Conservation (phyloP, 37 sponge, comb jelly and placozoan genomes). For the Geodia barretti region DNA sequence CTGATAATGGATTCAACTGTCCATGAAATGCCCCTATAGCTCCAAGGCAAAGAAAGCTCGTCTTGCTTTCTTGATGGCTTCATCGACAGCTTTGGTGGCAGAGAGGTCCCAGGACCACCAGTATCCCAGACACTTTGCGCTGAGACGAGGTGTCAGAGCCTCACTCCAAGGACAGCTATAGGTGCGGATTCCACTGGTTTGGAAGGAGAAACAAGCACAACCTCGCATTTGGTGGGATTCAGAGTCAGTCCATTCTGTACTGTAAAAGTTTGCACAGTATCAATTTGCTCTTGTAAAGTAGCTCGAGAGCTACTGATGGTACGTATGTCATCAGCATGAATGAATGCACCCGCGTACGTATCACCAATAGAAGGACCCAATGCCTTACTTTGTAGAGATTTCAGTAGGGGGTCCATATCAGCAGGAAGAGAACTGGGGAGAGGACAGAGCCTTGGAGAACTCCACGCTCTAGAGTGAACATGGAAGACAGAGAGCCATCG, state of each 20-base stretch:
- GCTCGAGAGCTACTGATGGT: not conserved
- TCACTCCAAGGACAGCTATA: not conserved
- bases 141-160: not conserved
- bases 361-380: not conserved
- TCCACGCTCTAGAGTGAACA: not conserved
- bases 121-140: slow-evolving; percentile 15
- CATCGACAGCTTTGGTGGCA: slow-evolving; percentile 1
- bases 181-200: not conserved
- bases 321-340: slow-evolving; percentile 21
- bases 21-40: slow-evolving; percentile 23
- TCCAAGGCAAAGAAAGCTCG: slow-evolving; percentile 19
- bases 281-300: not conserved
- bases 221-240: slow-evolving; percentile 19
- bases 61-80: slow-evolving; percentile 18
- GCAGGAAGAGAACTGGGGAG: not conserved
- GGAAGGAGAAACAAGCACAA: not conserved
- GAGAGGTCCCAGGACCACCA: slow-evolving; percentile 32
- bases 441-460: slow-evolving; percentile 19
- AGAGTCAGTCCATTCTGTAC: not conserved
- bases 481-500: not conserved
- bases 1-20: slow-evolving; percentile 11
- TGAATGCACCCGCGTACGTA: slow-evolving; percentile 2
- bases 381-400: not conserved
- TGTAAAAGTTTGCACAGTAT: not conserved
- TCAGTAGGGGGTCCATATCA: slow-evolving; percentile 27